Conservation (phyloP, 2,888 invertebrate genomes). For the Drosophila merina region DNA sequence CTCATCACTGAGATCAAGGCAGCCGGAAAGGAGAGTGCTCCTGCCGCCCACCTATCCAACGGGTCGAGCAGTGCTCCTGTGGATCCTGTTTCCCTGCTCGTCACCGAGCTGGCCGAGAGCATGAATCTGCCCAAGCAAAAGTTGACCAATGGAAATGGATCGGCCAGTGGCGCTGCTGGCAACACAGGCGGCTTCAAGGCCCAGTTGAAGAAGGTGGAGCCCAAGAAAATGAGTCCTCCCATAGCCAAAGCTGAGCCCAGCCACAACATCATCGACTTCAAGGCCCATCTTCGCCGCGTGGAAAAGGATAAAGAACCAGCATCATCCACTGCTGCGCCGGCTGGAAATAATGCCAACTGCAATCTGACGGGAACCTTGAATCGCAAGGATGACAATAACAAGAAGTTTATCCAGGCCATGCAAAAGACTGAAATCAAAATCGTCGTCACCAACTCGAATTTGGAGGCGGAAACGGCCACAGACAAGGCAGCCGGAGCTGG, state of each 20-base stretch:
- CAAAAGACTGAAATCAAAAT: slow-evolving; percentile 85
- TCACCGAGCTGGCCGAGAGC: slow-evolving; percentile 93
- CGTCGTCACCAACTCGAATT: slow-evolving; percentile 76
- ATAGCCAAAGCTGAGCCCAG: slow-evolving; percentile 86
- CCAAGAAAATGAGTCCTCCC: slow-evolving; percentile 85
- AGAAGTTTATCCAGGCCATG: slow-evolving; percentile 55
- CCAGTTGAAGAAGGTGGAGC: slow-evolving; percentile 90
- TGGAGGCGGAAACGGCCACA: slow-evolving; percentile 52
- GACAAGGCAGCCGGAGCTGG: slow-evolving; percentile 15
- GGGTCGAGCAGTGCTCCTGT: slow-evolving; percentile 80
- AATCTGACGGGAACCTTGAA: slow-evolving; percentile 33
- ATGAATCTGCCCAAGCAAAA: slow-evolving; percentile 87
- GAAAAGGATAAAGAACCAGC: slow-evolving; percentile 84
- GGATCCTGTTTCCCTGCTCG: slow-evolving; percentile 92
- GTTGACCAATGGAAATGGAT: slow-evolving; percentile 74
- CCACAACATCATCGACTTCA: slow-evolving; percentile 90
- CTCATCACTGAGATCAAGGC: slow-evolving; percentile 93
- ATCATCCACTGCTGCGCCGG: slow-evolving; percentile 55
- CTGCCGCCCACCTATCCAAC: slow-evolving; percentile 34
- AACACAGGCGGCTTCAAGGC: slow-evolving; percentile 85
- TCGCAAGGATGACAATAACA: slow-evolving; percentile 57
- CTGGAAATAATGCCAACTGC: slow-evolving; percentile 55
- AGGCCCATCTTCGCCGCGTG: slow-evolving; percentile 92
- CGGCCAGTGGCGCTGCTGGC: slow-evolving; percentile 50
- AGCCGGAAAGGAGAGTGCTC: slow-evolving; percentile 57